Conservation (phyloP, 2,113 vertebrate genomes). For the Eulemur rufifrons region DNA sequence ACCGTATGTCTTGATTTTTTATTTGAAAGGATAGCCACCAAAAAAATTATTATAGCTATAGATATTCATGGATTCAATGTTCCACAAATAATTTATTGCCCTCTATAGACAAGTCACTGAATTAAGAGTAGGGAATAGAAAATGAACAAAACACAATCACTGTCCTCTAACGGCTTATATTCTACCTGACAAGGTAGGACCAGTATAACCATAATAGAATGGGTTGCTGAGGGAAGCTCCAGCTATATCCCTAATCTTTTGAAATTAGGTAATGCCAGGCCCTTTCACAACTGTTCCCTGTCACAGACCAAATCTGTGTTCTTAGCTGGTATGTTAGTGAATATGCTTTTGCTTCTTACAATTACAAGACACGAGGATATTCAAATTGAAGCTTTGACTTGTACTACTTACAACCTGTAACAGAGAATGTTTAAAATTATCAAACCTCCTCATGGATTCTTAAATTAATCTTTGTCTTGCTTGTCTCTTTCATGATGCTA, state of each 20-base stretch:
- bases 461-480: background rate
- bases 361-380: background rate
- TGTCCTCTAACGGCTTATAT: too few relatives aligned
- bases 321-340: background rate
- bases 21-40: background rate
- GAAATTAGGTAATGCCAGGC: background rate
- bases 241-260: background rate
- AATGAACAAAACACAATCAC: too few relatives aligned
- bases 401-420: too few relatives aligned
- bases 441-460: background rate
- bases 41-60: background rate
- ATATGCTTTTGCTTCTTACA: slow-evolving; percentile 14
- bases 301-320: background rate
- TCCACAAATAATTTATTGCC: background rate
- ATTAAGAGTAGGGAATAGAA: background rate
- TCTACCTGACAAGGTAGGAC: too few relatives aligned
- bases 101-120: background rate
- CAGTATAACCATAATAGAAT: background rate
- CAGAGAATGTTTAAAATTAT: too few relatives aligned
- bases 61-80: background rate
- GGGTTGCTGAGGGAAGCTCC: background rate
- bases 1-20: background rate
- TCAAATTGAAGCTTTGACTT: too few relatives aligned
- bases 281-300: background rate
- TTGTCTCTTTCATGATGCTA: background rate